Conservation (phyloP, 92 coral and sea anemone species). For the Porites rus region DNA sequence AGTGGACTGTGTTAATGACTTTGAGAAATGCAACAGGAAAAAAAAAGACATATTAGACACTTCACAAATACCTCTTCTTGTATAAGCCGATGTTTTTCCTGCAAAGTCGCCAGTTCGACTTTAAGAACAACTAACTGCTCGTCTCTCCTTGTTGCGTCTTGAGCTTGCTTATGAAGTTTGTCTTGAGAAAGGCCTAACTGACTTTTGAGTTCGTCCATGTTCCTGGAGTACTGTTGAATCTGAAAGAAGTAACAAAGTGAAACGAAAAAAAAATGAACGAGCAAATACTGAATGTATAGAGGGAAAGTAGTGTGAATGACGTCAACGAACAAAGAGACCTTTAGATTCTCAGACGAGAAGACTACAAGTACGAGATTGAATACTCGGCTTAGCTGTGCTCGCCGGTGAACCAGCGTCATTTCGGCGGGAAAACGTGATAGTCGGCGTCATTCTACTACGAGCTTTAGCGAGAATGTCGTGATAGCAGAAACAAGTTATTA, state of each 20-base stretch:
- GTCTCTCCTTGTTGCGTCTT: constrained; percentile 83
- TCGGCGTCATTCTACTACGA: too few relatives aligned
- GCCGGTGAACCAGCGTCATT: too few relatives aligned
- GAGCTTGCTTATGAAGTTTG: constrained; percentile 80
- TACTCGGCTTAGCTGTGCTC: too few relatives aligned
- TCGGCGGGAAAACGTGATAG: too few relatives aligned
- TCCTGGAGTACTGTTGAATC: constrained; percentile 81
- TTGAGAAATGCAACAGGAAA: too few relatives aligned
- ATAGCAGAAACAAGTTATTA: too few relatives aligned
- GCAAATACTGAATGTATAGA: not conserved
- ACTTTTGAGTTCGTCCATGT: constrained; percentile 76
- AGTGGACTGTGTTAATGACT: too few relatives aligned
- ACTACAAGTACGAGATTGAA: too few relatives aligned
- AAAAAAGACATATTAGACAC: too few relatives aligned
- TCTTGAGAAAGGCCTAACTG: constrained; percentile 82
- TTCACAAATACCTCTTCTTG: constrained; percentile 78
- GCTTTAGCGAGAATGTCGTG: too few relatives aligned
- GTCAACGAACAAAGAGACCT: not conserved
- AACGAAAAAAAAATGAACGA: not conserved
- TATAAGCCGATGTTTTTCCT: constrained; percentile 89
- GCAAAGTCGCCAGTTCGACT: constrained; percentile 93
- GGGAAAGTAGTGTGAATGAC: not conserved
- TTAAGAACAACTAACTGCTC: constrained; percentile 90
- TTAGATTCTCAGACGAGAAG: too few relatives aligned
- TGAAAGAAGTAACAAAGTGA: constrained; percentile 12